Evolutionary conservation across 2,797 vertebrate species (phyloP).

Genomic region (Sebastes kiyomatsui): DNA sequence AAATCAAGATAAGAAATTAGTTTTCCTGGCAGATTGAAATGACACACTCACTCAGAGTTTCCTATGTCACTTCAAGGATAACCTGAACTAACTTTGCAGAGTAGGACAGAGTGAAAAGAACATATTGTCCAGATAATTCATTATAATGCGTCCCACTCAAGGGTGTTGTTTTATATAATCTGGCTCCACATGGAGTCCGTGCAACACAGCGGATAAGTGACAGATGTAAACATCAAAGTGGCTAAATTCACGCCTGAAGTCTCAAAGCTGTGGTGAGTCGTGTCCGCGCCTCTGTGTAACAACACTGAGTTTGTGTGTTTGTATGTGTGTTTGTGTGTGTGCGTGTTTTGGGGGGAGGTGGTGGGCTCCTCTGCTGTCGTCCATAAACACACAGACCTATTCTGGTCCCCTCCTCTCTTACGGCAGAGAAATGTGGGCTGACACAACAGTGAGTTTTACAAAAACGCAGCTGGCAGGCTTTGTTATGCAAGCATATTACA

Average conservation of each 20-base stretch:
- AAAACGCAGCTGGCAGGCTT: slow-evolving; percentile 55
- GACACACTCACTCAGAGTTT: neutral
- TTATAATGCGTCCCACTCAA: neutral
- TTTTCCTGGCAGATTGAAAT: slow-evolving; percentile 8
- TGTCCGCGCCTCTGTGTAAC: neutral
- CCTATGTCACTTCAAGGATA: slow-evolving; percentile 26
- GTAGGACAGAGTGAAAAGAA: neutral
- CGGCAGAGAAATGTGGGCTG: slow-evolving; percentile 39
- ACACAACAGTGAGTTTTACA: slow-evolving; percentile 39
- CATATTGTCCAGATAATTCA: neutral
- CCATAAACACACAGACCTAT: slow-evolving; percentile 20
- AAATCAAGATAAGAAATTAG: slow-evolving; percentile 35
- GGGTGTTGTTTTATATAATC: slow-evolving; percentile 31
- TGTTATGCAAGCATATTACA: slow-evolving; percentile 46
- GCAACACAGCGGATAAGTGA: slow-evolving; percentile 14
- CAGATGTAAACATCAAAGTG: slow-evolving; percentile 46
- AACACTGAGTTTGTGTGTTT: neutral
- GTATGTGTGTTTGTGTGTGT: slow-evolving; percentile 1
- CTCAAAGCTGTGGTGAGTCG: slow-evolving; percentile 25
- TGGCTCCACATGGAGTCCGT: neutral
- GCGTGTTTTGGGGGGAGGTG: neutral
- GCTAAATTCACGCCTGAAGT: slow-evolving; percentile 36
- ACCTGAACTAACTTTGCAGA: slow-evolving; percentile 14
- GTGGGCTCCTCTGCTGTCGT: slow-evolving; percentile 16
- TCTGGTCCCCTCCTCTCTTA: slow-evolving; percentile 24